Base-by-base conservation (phyloP, 1,140 invertebrate genomes). In the Heliconius hermathena region DNA sequence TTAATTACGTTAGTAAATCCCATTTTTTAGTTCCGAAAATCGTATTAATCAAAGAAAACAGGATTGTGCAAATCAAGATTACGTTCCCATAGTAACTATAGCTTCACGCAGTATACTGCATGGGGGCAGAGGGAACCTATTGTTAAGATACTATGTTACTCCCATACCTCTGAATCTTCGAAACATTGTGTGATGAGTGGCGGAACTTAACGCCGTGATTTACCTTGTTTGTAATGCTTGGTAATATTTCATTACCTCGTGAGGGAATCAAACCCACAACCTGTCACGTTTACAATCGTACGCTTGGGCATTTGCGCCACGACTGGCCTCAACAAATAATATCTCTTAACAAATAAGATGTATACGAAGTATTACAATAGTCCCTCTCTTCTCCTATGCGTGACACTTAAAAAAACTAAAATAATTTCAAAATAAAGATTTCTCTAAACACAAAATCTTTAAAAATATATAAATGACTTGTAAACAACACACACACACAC, bases 41-140 rank as follows among this genome's bases (percentile, higher is more conserved):
- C 74, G 6, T 18, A 76, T 76, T 76, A 46, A 76, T 76, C 74
- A 76, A 13, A 46, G 4, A 22, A 76, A 57, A 66, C 74, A 46
- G n/a, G 74, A 76, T 70, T 70, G 29, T 18, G 38, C 74, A 41
- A 29, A 3, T 72, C 54, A 41, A 66, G 36, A 76, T 41, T 38
- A 22, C 9, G 8, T 22, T 57, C 20, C 6, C 20, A 16, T 18
- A 52, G 18, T 52, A 18, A 13, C 41, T 46, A 18, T 18, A 52
- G 49, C 18, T 52, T 52, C 18, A 52, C 49, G 49, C 4, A 18
- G 49, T 8, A 52, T 57, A 1, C n/a, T 8, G n/a, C n/a, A 57
- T 57, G n/a, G 18, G n/a, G 0, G 20, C 2, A 11, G 8, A 57
- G 54, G 20, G 54, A 57, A 57, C 2, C n/a, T 57, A 57, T n/a